phyloP scores from a whole-genome alignment of 2,888 invertebrate species.

The Lamellibrachia columna region DNA sequence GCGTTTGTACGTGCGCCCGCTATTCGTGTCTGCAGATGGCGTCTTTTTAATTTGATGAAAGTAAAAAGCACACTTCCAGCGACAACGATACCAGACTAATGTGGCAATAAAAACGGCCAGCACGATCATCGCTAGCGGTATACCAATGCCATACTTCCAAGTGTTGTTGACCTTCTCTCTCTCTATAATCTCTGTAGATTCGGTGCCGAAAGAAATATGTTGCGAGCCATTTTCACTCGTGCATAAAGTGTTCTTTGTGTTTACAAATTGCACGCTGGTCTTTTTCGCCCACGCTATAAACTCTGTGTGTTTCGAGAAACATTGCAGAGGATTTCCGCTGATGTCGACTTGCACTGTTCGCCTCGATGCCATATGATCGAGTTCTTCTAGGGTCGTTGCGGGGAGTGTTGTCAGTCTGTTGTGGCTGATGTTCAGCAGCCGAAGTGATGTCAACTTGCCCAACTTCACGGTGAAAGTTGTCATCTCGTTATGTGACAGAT shows the following conservation, averaged over 20 bases:
- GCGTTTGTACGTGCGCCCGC: background rate
- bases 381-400: background rate
- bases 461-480: background rate
- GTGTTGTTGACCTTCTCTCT: background rate
- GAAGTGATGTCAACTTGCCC: background rate
- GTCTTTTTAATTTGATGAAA: background rate
- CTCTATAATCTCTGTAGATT: background rate
- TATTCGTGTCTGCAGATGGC: background rate
- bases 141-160: background rate
- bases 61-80: background rate
- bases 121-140: background rate
- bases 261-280: background rate
- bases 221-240: background rate
- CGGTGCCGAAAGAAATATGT: background rate
- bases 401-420: background rate
- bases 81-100: background rate
- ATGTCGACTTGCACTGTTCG: background rate
- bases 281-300: background rate
- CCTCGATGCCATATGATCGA: background rate
- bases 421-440: constrained; percentile 5
- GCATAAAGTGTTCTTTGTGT: background rate
- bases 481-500: background rate
- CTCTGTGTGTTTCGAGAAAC: background rate
- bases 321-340: background rate
- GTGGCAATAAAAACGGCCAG: background rate